Evolutionary conservation across 2,888 invertebrate genomes (phyloP), one percentile per base, ranked within the genome.

Genomic region (Xestobium rufovillosum): DNA sequence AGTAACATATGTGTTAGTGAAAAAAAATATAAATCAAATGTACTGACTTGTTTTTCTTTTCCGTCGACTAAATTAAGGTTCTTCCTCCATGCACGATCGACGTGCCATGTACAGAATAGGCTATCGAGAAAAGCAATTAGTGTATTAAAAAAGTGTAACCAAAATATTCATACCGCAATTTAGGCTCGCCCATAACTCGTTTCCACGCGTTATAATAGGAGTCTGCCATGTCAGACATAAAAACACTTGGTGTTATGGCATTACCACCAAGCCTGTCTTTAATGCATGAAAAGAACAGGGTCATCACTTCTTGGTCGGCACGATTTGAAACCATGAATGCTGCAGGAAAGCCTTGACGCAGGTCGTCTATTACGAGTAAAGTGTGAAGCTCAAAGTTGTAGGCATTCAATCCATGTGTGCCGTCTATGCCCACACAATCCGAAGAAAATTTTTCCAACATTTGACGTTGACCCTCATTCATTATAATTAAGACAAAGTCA

Each of bases 381-480:
- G 48, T 50, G 12, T 32, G 36, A 2, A 55, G 25, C 27, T 53
- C 39, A 39, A 50, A 48, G n/a, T 40, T 38, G 32, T 49, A 47
- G 11, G 34, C 23, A 39, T 47, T 44, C 1, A 44, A 16, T 4
- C 49, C 45, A 35, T 48, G 45, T 3, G 49, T 51, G n/a, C 39
- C 40, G 32, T 55, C 55, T 15, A 53, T 38, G 39, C 49, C 51
- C 8, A 55, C 33, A 34, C 41, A 43, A 33, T 47, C 16, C 8
- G n/a, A 12, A 33, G 43, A 47, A 50, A 28, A 55, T 31, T 45
- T 50, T 29, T 37, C 32, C 17, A 52, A 35, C 6, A 50, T 36
- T 23, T 46, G 43, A n/a, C 26, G 19, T 37, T 54, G 53, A 12
- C 33, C 47, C 23, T 41, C 30, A 26, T 44, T 50, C 47, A 51